Evolutionary conservation across 2,797 vertebrate species (phyloP).

Genomic region (Neopelma chrysocephalum): DNA sequence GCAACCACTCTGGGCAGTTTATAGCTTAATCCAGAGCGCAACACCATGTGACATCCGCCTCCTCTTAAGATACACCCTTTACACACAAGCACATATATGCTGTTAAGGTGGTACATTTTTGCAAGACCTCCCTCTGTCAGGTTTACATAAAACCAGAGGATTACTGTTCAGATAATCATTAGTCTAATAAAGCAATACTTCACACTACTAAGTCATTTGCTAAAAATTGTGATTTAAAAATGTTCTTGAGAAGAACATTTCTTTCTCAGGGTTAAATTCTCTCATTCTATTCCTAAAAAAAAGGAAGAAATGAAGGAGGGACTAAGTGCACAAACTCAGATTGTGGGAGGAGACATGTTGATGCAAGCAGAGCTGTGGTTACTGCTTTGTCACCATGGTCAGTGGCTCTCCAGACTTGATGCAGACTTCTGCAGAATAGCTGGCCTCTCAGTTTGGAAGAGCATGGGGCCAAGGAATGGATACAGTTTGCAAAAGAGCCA

Average conservation of each 20-base stretch:
- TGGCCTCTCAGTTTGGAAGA: not conserved
- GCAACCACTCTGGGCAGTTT: too few species aligned
- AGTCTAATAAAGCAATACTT: not conserved
- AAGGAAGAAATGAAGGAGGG: not conserved
- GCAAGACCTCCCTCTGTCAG: not conserved
- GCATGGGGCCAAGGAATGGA: not conserved
- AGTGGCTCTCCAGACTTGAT: not conserved
- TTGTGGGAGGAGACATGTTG: not conserved
- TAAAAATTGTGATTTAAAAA: not conserved
- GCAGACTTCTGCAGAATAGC: not conserved
- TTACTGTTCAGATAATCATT: not conserved
- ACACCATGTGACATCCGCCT: not conserved
- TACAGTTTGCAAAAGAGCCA: not conserved
- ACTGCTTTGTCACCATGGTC: not conserved
- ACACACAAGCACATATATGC: not conserved
- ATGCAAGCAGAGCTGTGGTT: not conserved
- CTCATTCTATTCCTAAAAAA: not conserved
- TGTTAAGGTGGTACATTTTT: not conserved
- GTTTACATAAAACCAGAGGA: not conserved
- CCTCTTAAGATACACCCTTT: not conserved
- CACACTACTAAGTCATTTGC: not conserved
- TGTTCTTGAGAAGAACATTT: not conserved
- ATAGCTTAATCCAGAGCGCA: too few species aligned
- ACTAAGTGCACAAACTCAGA: not conserved
- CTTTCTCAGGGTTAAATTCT: not conserved